A percentile compares a stretch with the other conserved stretches of the same genome.
Evolutionary conservation across 2,888 invertebrate species (phyloP).

Genomic region (Cantharis flavilabris): DNA sequence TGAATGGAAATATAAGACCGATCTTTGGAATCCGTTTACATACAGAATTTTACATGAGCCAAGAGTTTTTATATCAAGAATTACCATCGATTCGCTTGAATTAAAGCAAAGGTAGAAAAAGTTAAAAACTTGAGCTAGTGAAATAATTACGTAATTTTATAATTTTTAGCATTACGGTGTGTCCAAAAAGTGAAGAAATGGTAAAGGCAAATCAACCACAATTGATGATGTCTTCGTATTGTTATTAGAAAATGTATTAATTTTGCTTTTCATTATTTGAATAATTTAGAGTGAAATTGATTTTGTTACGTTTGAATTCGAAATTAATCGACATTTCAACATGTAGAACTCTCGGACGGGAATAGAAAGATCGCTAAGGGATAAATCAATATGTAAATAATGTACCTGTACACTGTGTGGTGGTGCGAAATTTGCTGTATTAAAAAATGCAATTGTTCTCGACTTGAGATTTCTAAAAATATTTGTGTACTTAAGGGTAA

Average conservation of each 20-base stretch:
- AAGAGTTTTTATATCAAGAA: constrained; percentile 72
- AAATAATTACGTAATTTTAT: not conserved
- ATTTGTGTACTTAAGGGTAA: not conserved
- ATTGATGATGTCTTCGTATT: constrained; percentile 53
- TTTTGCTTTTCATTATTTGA: not conserved
- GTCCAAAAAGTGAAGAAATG: constrained; percentile 68
- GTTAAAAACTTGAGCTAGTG: not conserved
- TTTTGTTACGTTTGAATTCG: not conserved
- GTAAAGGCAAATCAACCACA: constrained; percentile 68
- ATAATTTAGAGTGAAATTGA: not conserved
- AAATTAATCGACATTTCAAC: not conserved
- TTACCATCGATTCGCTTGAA: constrained; percentile 75
- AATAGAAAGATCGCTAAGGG: not conserved
- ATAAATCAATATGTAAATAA: not conserved
- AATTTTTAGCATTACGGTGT: constrained; percentile 68
- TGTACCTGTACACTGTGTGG: not conserved
- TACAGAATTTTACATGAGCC: constrained; percentile 80
- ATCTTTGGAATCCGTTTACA: constrained; percentile 79
- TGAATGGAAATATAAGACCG: constrained; percentile 80
- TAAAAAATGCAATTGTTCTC: not conserved
- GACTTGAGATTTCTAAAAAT: not conserved
- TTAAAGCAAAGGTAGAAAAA: constrained; percentile 66
- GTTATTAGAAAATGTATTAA: constrained; percentile 35
- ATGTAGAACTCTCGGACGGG: not conserved
- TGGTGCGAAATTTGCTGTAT: not conserved